Percentiles rank a stretch among this genome's conserved stretches.
phyloP scores from a whole-genome alignment of 2,888 invertebrate species.

The Drosophila multiciliata region DNA sequence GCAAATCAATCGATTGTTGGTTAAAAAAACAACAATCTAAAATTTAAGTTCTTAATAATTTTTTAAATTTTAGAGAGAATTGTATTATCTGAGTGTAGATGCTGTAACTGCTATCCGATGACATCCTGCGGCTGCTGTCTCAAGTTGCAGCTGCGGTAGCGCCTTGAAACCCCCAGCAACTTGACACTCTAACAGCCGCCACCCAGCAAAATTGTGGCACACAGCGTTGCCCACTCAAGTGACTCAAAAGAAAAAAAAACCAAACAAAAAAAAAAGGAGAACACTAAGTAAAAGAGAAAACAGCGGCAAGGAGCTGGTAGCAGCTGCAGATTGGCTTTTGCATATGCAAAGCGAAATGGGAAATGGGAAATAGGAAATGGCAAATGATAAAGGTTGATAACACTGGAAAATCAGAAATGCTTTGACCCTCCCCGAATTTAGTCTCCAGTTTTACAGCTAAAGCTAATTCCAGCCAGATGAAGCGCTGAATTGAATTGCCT shows the following conservation, averaged over 20 bases:
- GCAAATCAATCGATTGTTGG: too few species aligned
- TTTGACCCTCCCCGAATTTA: background rate
- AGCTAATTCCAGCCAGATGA: background rate
- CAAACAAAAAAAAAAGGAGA: background rate
- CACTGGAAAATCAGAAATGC: constrained; percentile 14
- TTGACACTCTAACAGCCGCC: constrained; percentile 60
- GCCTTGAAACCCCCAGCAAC: constrained; percentile 56
- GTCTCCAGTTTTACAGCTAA: background rate
- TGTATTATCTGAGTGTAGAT: constrained; percentile 1
- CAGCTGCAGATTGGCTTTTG: constrained; percentile 62
- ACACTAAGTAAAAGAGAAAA: constrained; percentile 14
- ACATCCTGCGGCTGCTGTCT: constrained; percentile 69
- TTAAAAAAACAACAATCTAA: background rate
- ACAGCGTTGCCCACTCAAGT: constrained; percentile 3
- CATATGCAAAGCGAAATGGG: constrained; percentile 41
- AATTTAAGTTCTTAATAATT: background rate
- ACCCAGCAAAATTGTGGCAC: constrained; percentile 19
- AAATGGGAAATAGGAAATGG: constrained; percentile 5
- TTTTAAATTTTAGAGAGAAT: background rate
- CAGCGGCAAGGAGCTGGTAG: constrained; percentile 5
- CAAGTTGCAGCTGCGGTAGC: constrained; percentile 55
- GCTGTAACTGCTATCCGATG: constrained; percentile 24
- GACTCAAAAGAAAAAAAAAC: background rate
- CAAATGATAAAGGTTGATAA: constrained; percentile 44
- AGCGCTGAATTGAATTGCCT: background rate